Conservation (phyloP, 64 coral and sea anemone genomes). For the Acropora tenuis region DNA sequence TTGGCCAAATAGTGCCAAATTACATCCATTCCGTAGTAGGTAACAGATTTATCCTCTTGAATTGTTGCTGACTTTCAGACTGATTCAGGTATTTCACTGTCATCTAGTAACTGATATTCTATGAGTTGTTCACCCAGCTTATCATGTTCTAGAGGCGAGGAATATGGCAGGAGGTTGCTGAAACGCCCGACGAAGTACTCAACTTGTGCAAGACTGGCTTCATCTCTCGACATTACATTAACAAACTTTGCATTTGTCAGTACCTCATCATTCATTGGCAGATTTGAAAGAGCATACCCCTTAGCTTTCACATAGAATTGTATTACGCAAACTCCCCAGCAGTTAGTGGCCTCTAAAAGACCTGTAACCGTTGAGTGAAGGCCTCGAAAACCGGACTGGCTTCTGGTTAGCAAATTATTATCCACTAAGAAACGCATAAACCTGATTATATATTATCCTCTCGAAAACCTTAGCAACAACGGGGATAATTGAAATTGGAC, state of each 20-base stretch:
- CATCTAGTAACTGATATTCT: no score
- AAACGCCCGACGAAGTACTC: constrained; percentile 63
- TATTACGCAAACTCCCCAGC: no score
- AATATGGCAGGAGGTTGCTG: constrained; percentile 53
- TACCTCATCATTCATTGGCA: constrained; percentile 67
- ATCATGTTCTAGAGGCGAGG: constrained; percentile 57
- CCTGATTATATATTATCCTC: no score
- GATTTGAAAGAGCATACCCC: constrained; percentile 72
- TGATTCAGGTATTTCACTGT: no score
- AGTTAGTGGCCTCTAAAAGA: no score
- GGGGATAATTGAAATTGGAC: no score
- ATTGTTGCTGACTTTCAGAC: constrained; percentile 26
- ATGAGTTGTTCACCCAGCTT: constrained; percentile 24
- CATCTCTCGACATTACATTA: constrained; percentile 48
- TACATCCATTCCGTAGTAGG: constrained; percentile 64
- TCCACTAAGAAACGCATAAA: no score
- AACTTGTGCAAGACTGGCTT: constrained; percentile 48
- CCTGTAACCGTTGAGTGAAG: no score
- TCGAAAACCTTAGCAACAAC: no score
- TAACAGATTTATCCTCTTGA: not conserved
- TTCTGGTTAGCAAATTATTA: no score
- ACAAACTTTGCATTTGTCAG: constrained; percentile 72
- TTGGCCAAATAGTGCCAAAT: constrained; percentile 60
- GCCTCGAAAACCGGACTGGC: no score
- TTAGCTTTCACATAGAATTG: constrained; percentile 57